Base-by-base conservation (phyloP, 2,113 vertebrate species). In the Cryptotis parvus region DNA sequence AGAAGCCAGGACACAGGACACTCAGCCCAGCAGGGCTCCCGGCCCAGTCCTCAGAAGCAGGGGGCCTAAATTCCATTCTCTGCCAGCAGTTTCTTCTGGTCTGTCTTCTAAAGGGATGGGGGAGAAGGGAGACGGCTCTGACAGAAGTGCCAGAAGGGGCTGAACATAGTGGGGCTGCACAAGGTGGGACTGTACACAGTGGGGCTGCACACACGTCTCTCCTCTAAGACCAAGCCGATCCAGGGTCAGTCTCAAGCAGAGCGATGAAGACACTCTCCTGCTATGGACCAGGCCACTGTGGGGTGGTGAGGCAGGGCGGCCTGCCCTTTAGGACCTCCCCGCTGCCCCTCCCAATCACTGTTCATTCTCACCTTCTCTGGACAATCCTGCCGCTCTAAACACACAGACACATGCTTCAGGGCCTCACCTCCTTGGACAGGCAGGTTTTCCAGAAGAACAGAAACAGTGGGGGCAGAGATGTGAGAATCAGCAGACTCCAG, bases 401-500 rank as follows among this genome's bases (percentile, higher is more conserved):
- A n/a, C 5, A 18, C 4, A 41, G n/a, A 14, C 35, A 2, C 6
- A 6, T 2, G 16, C 20, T 8, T 69, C 20, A n/a, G 31, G 26
- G 35, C 52, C 92, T 93, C 52, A 94, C 95, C 61, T 74, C 22
- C 72, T 69, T 76, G 3, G 3, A 0, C 11, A 5, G 11, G 80
- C 14, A 58, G 22, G 20, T 90, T 73, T n/a, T 92, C 94, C 92
- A 92, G 61, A 31, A 80, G 52, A 12, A 86, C n/a, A 95, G 45
- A 55, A 45, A 68, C 11, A 87, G 3, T 4, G 96, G 92, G 2
- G 2, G 9, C 39, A 97, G 65, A 16, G 90, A 94, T 3, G 84
- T 75, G 72, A 93, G 83, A 9, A 97, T 37, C 52, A 95, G 72
- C 20, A 92, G 72, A 27, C 65, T 6, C 93, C 93, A 89, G 39